Conservation (phyloP, 2,113 vertebrate species). For the Callorhinus ursinus region DNA sequence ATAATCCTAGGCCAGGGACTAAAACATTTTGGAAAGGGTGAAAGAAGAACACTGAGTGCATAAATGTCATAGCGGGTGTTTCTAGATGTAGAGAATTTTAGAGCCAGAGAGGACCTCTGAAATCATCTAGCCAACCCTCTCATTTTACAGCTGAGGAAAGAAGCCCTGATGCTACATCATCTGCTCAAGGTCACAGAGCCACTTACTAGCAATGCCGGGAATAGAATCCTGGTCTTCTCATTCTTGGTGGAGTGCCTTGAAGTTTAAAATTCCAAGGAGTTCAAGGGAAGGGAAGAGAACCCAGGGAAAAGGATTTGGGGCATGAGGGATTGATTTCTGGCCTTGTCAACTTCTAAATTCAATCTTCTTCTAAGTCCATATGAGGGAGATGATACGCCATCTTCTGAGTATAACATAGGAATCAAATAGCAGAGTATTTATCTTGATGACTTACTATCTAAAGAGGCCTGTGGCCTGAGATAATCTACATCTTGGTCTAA, state of each 20-base stretch:
- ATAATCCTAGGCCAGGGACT: not conserved
- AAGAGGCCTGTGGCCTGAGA: not conserved
- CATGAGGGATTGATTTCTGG: not conserved
- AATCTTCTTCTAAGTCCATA: not conserved
- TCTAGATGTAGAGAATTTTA: conserved; percentile 23
- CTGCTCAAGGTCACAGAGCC: conserved; percentile 81
- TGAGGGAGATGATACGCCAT: not conserved
- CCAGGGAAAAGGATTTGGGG: not conserved
- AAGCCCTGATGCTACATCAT: conserved; percentile 53
- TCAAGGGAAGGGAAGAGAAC: not conserved
- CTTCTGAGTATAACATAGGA: not conserved
- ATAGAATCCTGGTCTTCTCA: conserved; percentile 47
- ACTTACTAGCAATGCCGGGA: conserved; percentile 51
- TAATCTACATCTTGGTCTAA: conserved; percentile 8
- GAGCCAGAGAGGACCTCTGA: conserved; percentile 16
- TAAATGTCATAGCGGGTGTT: conserved; percentile 27
- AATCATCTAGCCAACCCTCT: conserved; percentile 29
- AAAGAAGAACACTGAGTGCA: not conserved
- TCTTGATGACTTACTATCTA: not conserved
- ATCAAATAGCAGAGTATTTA: not conserved
- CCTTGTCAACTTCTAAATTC: conserved; percentile 38
- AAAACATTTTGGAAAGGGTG: not conserved
- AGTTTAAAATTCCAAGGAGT: not conserved
- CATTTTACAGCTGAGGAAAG: conserved; percentile 13
- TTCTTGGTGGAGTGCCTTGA: not conserved